Evolutionary conservation across 1,140 invertebrate species (phyloP).

Genomic region (Calephelis nemesis): DNA sequence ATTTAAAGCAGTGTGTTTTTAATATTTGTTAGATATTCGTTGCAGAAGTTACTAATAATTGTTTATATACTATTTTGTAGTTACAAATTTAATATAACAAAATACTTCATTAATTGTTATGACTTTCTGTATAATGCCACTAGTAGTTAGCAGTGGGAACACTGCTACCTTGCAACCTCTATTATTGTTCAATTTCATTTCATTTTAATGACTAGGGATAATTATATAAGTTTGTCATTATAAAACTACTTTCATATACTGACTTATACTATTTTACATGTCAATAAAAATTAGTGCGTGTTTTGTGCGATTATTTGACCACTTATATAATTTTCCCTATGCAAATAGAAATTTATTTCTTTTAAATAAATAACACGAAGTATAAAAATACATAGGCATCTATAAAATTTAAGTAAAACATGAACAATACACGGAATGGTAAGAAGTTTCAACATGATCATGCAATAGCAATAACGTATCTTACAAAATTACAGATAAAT

Average conservation of each 20-base stretch:
- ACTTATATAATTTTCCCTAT: constrained; percentile 32
- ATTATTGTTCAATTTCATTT: constrained; percentile 3
- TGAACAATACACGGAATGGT: constrained; percentile 58
- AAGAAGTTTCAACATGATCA: constrained; percentile 53
- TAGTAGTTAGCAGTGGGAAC: no score
- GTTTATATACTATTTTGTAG: no score
- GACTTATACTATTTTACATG: background rate
- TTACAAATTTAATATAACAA: no score
- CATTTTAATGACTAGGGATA: constrained; percentile 16
- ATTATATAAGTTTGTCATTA: constrained; percentile 20
- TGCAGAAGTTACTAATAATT: no score
- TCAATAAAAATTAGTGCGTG: constrained; percentile 24
- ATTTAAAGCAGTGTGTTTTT: no score
- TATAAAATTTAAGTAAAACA: constrained; percentile 46
- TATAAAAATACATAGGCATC: constrained; percentile 49
- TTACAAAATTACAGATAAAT: constrained; percentile 19
- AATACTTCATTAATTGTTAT: no score
- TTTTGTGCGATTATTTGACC: constrained; percentile 37
- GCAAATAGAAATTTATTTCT: constrained; percentile 35
- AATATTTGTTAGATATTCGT: no score
- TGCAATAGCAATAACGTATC: constrained; percentile 37
- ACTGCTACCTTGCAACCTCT: background rate
- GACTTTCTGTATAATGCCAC: no score
- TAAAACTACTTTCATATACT: background rate
- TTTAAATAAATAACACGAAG: constrained; percentile 35